phyloP scores from a whole-genome alignment of 2,888 invertebrate genomes.

The Ptychoptera contaminata region DNA sequence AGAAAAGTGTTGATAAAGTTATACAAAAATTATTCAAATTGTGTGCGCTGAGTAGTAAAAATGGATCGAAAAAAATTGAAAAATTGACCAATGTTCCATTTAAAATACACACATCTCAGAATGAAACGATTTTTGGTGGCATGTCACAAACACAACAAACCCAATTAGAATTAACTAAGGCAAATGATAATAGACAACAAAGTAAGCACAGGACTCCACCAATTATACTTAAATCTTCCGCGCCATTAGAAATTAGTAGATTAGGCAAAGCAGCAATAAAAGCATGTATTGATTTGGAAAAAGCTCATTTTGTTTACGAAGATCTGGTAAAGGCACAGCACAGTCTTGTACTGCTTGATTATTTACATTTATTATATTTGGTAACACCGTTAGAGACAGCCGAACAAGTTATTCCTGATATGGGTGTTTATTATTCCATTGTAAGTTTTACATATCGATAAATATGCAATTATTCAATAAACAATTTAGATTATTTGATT shows the following conservation, averaged over 20 bases:
- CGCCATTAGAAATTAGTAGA: slow-evolving; percentile 40
- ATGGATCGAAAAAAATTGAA: too few species aligned
- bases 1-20: slow-evolving; percentile 29
- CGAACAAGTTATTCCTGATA: slow-evolving; percentile 37
- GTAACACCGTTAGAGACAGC: slow-evolving; percentile 63
- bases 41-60: slow-evolving; percentile 22
- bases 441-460: slow-evolving; percentile 27
- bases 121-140: too few species aligned
- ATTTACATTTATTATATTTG: slow-evolving; percentile 75
- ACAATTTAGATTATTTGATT: neutral
- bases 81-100: too few species aligned
- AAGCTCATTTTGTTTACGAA: slow-evolving; percentile 51
- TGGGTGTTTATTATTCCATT: slow-evolving; percentile 40
- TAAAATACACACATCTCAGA: too few species aligned
- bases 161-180: too few species aligned
- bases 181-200: too few species aligned
- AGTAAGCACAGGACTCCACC: too few species aligned
- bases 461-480: too few species aligned
- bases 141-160: too few species aligned
- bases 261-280: slow-evolving; percentile 72
- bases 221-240: slow-evolving; percentile 12
- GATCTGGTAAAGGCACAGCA: slow-evolving; percentile 59
- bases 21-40: slow-evolving; percentile 32
- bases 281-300: slow-evolving; percentile 64
- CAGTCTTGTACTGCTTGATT: slow-evolving; percentile 61